Conservation (phyloP, 30 jellyfish, hydroid and myxozoan genomes). For the Aurelia sp. region DNA sequence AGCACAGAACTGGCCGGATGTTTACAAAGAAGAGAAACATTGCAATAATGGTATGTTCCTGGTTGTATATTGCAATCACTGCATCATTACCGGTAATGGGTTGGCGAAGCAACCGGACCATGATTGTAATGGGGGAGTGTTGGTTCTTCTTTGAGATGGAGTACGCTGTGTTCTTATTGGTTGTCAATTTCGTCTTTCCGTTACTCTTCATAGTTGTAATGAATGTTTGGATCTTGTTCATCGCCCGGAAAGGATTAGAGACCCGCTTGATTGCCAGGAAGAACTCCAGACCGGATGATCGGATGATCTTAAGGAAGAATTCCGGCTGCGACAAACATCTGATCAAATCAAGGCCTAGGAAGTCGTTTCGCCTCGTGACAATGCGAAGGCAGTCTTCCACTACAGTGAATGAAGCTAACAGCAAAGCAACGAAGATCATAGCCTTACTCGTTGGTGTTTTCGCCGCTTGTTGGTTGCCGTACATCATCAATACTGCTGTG, state of each 20-base stretch:
- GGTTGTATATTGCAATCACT: conserved; percentile 71
- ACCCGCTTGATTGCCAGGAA: conserved; percentile 6
- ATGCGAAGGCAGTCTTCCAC: conserved; percentile 8
- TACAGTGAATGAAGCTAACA: conserved; percentile 22
- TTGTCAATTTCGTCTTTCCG: conserved; percentile 58
- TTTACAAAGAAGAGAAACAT: conserved; percentile 67
- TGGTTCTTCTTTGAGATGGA: conserved; percentile 47
- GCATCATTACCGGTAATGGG: conserved; percentile 80
- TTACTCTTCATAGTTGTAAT: conserved; percentile 40
- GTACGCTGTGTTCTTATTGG: conserved; percentile 42
- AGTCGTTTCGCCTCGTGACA: not conserved
- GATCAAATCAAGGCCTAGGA: not conserved
- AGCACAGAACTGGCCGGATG: conserved; percentile 60
- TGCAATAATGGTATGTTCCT: conserved; percentile 53
- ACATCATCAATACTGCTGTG: conserved; percentile 30
- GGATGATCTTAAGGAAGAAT: conserved; percentile 2
- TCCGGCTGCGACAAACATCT: not conserved
- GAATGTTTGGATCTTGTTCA: conserved; percentile 59
- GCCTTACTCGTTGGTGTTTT: conserved; percentile 76
- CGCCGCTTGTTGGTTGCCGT: conserved; percentile 74
- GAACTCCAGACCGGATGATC: conserved; percentile 10
- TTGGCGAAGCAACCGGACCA: conserved; percentile 56
- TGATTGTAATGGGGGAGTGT: conserved; percentile 60
- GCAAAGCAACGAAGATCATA: conserved; percentile 56
- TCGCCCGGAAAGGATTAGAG: conserved; percentile 37